These are phyloP conservation scores for Stenolophus ochropezus DNA, from an alignment of 2,888 invertebrate species.

Conservation along the genomic window DNA sequence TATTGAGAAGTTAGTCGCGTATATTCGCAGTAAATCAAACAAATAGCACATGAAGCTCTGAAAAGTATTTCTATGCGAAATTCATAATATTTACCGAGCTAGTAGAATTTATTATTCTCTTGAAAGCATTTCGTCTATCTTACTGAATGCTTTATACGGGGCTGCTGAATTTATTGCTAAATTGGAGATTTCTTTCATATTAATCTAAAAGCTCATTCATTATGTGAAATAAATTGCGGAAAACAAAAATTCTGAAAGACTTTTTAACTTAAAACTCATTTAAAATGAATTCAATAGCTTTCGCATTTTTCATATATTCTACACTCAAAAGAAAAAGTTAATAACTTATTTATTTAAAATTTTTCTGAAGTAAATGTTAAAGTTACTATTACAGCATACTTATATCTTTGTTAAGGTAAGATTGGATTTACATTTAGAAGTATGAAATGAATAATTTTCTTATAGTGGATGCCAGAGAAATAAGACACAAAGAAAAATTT, in stretches of 20 bases:
- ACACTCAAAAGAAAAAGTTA: too few relatives aligned
- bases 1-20: conserved; percentile 41
- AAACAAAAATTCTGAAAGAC: background rate
- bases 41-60: conserved; percentile 33
- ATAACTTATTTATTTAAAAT: too few relatives aligned
- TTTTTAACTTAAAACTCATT: background rate
- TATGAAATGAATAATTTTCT: too few relatives aligned
- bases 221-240: background rate
- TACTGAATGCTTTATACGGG: background rate
- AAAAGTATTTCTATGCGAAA: conserved; percentile 35
- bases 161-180: background rate
- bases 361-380: too few relatives aligned
- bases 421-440: too few relatives aligned
- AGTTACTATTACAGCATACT: too few relatives aligned
- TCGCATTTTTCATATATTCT: too few relatives aligned
- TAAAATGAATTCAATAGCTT: background rate
- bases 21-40: conserved; percentile 28
- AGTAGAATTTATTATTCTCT: conserved; percentile 21
- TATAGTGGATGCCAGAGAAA: too few relatives aligned
- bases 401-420: too few relatives aligned
- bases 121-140: conserved; percentile 25
- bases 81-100: conserved; percentile 40
- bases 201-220: background rate
- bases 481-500: too few relatives aligned
- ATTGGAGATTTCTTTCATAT: background rate